A percentile compares a stretch with the other conserved stretches of the same genome.
These are phyloP conservation scores for Tetragonula carbonaria DNA, from an alignment of 2,888 invertebrate genomes.

Conservation along the genomic window DNA sequence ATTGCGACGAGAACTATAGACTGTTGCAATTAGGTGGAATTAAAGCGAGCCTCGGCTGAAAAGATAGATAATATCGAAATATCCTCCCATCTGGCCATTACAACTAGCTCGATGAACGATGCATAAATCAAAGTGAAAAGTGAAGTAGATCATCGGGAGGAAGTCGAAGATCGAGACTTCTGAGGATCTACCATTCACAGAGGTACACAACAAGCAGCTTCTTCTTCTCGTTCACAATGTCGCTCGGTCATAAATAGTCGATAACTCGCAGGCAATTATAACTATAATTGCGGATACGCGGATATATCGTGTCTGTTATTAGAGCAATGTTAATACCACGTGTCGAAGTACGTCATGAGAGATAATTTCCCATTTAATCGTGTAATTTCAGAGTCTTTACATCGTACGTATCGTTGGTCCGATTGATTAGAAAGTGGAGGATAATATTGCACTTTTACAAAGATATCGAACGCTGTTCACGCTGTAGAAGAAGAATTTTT, in stretches of 20 bases:
- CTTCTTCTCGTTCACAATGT: neutral
- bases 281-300: neutral
- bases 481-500: neutral
- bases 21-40: conserved; percentile 6
- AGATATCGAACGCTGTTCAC: neutral
- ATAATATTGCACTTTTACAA: neutral
- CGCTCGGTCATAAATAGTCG: conserved; percentile 8
- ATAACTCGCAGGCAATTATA: conserved; percentile 7
- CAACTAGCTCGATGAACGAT: conserved; percentile 12
- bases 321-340: neutral
- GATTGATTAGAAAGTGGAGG: neutral
- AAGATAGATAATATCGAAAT: conserved; percentile 30
- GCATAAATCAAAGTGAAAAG: conserved; percentile 28
- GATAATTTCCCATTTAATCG: neutral
- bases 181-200: neutral
- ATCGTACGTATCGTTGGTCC: too few species aligned
- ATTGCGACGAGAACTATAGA: neutral
- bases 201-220: conserved; percentile 5
- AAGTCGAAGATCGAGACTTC: conserved; percentile 4
- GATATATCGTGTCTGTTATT: neutral
- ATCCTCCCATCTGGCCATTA: neutral
- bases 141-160: conserved; percentile 3
- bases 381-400: neutral
- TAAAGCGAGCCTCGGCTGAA: neutral
- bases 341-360: neutral